These are phyloP conservation scores for Drosophila eugracilis DNA, from an alignment of 1,140 invertebrate species.

Conservation along the genomic window DNA sequence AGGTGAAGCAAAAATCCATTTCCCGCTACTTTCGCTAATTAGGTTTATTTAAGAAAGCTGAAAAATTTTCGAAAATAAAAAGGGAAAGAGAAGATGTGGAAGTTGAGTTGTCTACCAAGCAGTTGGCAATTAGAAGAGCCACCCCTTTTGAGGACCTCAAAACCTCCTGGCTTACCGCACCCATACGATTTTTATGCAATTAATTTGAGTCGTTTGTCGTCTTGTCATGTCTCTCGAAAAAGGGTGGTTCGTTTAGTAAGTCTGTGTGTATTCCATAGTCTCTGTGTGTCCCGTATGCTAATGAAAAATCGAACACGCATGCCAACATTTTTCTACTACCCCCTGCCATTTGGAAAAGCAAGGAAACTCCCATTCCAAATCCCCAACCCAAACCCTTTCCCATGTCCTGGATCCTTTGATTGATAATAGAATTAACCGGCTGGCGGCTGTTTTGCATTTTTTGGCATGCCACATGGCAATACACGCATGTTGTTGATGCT, in stretches of 20 bases:
- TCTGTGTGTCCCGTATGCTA: conserved; percentile 60
- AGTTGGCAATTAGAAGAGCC: conserved; percentile 72
- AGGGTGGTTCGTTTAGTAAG: conserved; percentile 20
- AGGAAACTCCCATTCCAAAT: neutral
- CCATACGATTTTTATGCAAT: conserved; percentile 77
- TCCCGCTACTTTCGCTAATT: conserved; percentile 56
- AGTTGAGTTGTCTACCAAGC: conserved; percentile 50
- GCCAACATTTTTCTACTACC: conserved; percentile 23
- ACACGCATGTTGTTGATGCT: conserved; percentile 59
- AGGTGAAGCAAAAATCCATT: neutral
- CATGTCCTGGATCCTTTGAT: conserved; percentile 58
- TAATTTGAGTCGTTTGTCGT: conserved; percentile 78
- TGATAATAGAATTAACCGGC: conserved; percentile 78
- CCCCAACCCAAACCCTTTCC: neutral
- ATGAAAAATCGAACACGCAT: conserved; percentile 81
- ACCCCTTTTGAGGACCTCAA: neutral
- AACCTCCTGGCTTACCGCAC: conserved; percentile 22
- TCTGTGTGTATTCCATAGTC: conserved; percentile 2
- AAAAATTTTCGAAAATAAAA: conserved; percentile 21
- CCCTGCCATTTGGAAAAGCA: conserved; percentile 2
- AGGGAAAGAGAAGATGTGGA: neutral
- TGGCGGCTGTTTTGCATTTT: conserved; percentile 72
- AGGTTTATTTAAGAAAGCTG: conserved; percentile 81
- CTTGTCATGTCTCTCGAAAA: conserved; percentile 62
- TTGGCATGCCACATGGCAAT: conserved; percentile 61